Percentiles rank a stretch among this genome's conserved stretches.
phyloP scores from a whole-genome alignment of 2,113 vertebrate species.

The Corythaeola cristata region DNA sequence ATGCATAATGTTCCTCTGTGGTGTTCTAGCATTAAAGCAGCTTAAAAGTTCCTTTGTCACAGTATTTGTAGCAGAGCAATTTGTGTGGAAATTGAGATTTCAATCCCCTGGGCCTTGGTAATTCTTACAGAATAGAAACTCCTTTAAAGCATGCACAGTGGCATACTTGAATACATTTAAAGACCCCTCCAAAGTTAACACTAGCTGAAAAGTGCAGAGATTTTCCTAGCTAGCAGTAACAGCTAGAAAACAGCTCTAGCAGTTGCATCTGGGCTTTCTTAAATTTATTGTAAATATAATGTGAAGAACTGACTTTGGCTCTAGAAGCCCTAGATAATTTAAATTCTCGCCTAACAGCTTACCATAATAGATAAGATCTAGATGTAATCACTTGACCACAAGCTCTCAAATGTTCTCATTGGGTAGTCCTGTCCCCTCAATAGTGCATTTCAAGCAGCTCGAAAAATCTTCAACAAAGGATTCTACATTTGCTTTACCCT shows the following conservation, averaged over 20 bases:
- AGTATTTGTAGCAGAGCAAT: background rate
- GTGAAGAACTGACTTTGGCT: background rate
- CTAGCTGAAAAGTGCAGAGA: background rate
- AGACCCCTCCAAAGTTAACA: background rate
- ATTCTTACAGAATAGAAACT: background rate
- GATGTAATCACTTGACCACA: background rate
- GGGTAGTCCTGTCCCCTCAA: background rate
- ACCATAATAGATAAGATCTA: background rate
- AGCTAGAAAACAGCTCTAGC: background rate
- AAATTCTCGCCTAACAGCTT: background rate
- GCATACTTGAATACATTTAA: background rate
- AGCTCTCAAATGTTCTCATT: background rate
- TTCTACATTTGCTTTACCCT: background rate
- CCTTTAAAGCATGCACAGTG: background rate
- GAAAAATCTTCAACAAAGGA: background rate
- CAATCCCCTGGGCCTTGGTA: background rate
- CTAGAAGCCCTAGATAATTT: background rate
- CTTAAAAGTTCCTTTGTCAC: background rate
- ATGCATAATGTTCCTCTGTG: background rate
- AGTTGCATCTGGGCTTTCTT: background rate
- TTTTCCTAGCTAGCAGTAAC: background rate
- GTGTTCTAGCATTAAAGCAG: background rate
- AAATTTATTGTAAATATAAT: background rate
- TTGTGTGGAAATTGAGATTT: conserved; percentile 7
- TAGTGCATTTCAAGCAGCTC: background rate